Percentiles rank a stretch among this genome's conserved stretches.
Conservation (phyloP, 2,888 invertebrate species). For the Lamellibrachia columna region DNA sequence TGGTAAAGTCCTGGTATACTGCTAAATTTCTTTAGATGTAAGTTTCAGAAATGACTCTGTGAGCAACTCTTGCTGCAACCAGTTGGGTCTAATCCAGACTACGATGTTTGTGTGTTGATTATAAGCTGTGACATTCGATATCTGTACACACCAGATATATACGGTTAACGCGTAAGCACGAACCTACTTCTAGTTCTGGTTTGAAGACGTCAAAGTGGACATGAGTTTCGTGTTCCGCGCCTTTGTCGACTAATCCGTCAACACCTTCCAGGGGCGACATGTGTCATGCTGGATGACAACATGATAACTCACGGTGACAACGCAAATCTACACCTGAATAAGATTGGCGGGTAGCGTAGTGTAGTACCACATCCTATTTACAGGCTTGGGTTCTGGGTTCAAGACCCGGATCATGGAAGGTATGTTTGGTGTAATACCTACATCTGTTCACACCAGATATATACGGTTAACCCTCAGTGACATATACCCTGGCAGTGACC, state of each 20-base stretch:
- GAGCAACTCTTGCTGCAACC: background rate
- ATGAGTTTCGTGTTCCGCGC: background rate
- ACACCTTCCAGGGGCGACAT: background rate
- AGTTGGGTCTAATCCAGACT: background rate
- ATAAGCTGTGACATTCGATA: background rate
- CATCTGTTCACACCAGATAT: too few species aligned
- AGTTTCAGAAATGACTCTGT: background rate
- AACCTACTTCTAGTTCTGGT: background rate
- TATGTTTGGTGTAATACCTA: too few species aligned
- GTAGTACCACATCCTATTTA: too few species aligned
- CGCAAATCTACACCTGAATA: background rate
- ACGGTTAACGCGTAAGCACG: background rate
- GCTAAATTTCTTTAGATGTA: background rate
- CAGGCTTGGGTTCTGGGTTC: too few species aligned
- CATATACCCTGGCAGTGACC: too few species aligned
- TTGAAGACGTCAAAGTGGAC: background rate
- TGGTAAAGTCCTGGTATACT: background rate
- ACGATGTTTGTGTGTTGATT: background rate
- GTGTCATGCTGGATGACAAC: background rate
- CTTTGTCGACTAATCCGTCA: background rate
- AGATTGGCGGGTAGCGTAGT: too few species aligned
- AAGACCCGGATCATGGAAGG: too few species aligned
- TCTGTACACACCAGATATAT: background rate
- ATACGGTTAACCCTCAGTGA: too few species aligned
- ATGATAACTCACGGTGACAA: background rate